Evolutionary conservation across 2,888 invertebrate species (phyloP), one percentile per base, ranked within the genome.

Genomic region (Trichogramma evanescens): DNA sequence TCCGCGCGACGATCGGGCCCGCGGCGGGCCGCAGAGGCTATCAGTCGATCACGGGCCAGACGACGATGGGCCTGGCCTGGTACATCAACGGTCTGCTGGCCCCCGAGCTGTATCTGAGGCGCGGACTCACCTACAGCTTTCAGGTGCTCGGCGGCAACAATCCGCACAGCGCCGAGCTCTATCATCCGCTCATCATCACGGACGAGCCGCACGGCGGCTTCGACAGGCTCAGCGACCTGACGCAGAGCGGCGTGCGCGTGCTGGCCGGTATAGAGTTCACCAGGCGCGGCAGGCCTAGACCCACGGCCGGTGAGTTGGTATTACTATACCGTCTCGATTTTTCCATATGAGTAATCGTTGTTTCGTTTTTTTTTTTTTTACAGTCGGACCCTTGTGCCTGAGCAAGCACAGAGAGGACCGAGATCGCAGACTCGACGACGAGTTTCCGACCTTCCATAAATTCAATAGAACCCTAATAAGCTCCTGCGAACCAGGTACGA

Each of bases 11-110:
- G 61, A 79, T 95, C 61, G 95, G 95, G 0, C 92, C 93, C 4
- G 86, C 92, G 39, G 95, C 91, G 4, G 92, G 89, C 0, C 81
- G 82, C 72, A 84, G 87, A 59, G 93, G 93, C 9, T 89, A 91
- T 75, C 86, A 87, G 76, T 87, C 86, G 50, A 81, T 86, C 54
- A 87, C 88, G 64, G 85, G 85, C 3, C 86, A 86, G 74, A 84
- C 85, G 41, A 85, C 86, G 45, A 88, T 84, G 68, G 89, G 86
- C 0, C 80, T 91, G 50, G 88, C 93, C 8, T 95, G 94, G 93
- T 96, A 95, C 79, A 89, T 96, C 64, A 95, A 96, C 78, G 95
- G 95, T 0, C 86, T 87, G 71, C 81, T 95, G 69, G 86, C 89
- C 54, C 95, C 95, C 0, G 93, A 95, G 77, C 80, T 96, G 63